Evolutionary conservation across 2,113 vertebrate species (phyloP).

Genomic region (Micronisus gabar): DNA sequence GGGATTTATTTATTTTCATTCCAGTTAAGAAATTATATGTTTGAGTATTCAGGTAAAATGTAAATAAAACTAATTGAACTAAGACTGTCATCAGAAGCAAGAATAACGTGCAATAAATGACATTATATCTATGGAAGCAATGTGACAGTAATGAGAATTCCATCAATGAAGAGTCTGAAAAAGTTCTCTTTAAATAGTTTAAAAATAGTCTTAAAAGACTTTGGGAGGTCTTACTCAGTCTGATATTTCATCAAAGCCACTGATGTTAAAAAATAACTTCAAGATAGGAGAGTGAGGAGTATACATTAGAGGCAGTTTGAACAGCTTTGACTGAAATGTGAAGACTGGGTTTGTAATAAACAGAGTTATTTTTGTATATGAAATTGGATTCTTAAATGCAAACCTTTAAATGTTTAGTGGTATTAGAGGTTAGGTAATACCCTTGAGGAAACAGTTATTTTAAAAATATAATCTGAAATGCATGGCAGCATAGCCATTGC

Average conservation of each 20-base stretch:
- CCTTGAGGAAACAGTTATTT: constrained; percentile 49
- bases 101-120: neutral
- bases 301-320: neutral
- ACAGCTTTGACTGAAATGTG: neutral
- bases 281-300: neutral
- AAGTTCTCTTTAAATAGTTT: neutral
- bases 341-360: neutral
- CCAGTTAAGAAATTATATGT: neutral
- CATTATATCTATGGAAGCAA: neutral
- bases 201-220: neutral
- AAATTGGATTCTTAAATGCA: constrained; percentile 30
- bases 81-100: neutral
- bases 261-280: neutral
- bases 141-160: neutral
- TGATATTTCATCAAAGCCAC: neutral
- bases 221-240: neutral
- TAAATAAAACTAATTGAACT: neutral
- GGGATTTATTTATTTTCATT: neutral
- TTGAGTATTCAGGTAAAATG: neutral
- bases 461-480: constrained; percentile 56
- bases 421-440: constrained; percentile 27
- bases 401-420: neutral
- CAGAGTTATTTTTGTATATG: neutral
- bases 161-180: neutral
- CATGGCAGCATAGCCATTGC: constrained; percentile 10